phyloP scores from a whole-genome alignment of 2,888 invertebrate genomes.

The Mesorhabditis sp. region DNA sequence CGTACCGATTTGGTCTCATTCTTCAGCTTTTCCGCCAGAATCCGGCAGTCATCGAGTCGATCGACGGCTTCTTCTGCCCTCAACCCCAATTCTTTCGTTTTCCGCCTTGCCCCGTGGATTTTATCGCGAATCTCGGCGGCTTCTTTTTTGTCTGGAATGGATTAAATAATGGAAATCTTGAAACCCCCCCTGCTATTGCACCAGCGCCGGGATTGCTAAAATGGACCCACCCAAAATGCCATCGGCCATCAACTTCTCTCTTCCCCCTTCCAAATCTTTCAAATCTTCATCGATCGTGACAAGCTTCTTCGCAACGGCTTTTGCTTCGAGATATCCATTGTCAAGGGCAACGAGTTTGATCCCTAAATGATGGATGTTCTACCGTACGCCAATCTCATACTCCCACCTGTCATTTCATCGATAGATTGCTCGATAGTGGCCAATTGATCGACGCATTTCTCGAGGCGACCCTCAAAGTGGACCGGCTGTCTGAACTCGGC shows the following conservation, averaged over 20 bases:
- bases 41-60: slow-evolving; percentile 41
- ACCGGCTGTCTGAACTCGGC: slow-evolving; percentile 50
- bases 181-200: neutral
- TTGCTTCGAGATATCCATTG: slow-evolving; percentile 30
- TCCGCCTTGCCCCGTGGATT: neutral
- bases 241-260: slow-evolving; percentile 16
- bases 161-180: neutral
- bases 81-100: slow-evolving; percentile 16
- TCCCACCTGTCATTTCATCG: slow-evolving; percentile 41
- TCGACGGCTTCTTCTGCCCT: slow-evolving; percentile 35
- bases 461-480: slow-evolving; percentile 38
- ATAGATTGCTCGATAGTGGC: slow-evolving; percentile 42
- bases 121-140: neutral
- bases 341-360: slow-evolving; percentile 32
- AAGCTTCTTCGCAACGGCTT: slow-evolving; percentile 17
- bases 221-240: neutral
- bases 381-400: neutral
- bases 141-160: neutral
- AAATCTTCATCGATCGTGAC: slow-evolving; percentile 14
- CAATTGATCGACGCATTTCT: slow-evolving; percentile 23
- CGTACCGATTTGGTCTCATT: slow-evolving; percentile 15
- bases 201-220: neutral
- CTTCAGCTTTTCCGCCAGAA: slow-evolving; percentile 27
- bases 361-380: slow-evolving; percentile 15
- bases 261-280: slow-evolving; percentile 19